Conservation (phyloP, 2,888 invertebrate genomes). For the Liodrosophila aerea region DNA sequence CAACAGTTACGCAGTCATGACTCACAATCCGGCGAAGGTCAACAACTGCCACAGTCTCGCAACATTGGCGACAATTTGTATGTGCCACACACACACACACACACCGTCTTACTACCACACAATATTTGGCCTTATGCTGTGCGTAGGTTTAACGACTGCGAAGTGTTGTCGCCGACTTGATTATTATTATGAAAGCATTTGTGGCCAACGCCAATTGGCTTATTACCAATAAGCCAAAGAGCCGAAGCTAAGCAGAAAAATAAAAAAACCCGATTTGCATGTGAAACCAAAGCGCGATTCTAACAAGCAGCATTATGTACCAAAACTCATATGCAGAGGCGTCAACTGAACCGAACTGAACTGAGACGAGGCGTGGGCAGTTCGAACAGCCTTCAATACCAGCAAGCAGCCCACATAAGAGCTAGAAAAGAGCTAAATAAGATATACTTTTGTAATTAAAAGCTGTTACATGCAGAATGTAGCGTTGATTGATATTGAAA, state of each 20-base stretch:
- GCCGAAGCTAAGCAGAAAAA: constrained; percentile 3
- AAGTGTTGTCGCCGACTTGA: constrained; percentile 29
- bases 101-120: constrained; percentile 44
- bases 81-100: constrained; percentile 21
- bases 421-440: constrained; percentile 8
- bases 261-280: constrained; percentile 66
- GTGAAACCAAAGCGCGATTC: constrained; percentile 60
- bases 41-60: constrained; percentile 60
- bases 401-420: constrained; percentile 11
- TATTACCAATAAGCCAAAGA: constrained; percentile 68
- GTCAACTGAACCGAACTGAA: constrained; percentile 17
- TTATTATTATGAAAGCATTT: constrained; percentile 67
- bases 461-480: constrained; percentile 60
- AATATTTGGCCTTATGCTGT: constrained; percentile 67
- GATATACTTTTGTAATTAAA: constrained; percentile 63
- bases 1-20: constrained; percentile 52
- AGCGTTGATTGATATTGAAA: constrained; percentile 69
- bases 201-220: constrained; percentile 74
- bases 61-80: constrained; percentile 54
- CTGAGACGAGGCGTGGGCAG: constrained; percentile 52
- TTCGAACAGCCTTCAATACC: constrained; percentile 61
- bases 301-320: constrained; percentile 52
- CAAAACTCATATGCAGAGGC: constrained; percentile 60
- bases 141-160: constrained; percentile 63
- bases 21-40: constrained; percentile 63